Evolutionary conservation across 2,797 vertebrate genomes (phyloP), one percentile per base, ranked within the genome.

Genomic region (Sebastes wilsoni): DNA sequence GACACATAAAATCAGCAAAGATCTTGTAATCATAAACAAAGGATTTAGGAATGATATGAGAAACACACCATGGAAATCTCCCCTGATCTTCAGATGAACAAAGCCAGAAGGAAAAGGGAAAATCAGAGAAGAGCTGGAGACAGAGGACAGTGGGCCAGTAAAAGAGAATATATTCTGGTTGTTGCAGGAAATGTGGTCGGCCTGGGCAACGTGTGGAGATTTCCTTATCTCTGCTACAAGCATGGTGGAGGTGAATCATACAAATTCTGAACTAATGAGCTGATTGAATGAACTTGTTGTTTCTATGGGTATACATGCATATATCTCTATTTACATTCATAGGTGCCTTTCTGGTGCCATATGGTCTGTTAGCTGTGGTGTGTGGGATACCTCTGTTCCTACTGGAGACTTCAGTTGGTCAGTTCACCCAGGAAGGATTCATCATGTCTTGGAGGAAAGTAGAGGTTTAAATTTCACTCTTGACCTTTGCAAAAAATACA

Each of bases 191-290:
- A 89, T 72, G 88, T 92, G 52, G 84, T 93, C 1, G 89, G 94
- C n/a, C 69, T 93, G 79, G 93, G 94, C 5, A 94, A 94, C 1
- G 76, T 95, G 62, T 94, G 90, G 91, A 87, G 91, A 58, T 95
- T 94, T 76, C 88, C 92, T 3, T 91, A 94, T 23, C 88, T 94
- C 36, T 94, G 93, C 76, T 94, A 94, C 80, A 94, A 88, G 75
- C 83, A 94, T 2, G 75, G 91, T 18, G 91, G 91, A 72, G 92
- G 93, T 93, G 79, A 88, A 6, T 54, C 3, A 6, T 36, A 27
- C 6, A n/a, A n/a, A 64, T 25, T 55, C 13, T 32, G 8, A 20
- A 59, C 8, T n/a, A 10, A 66, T 12, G 8, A 27, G 14, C 3
- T 30, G 25, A 32, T 54, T 30, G 20, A 7, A n/a, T 52, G 1